Evolutionary conservation across 2,888 invertebrate genomes (phyloP).

Genomic region (Azorinus chamasolen): DNA sequence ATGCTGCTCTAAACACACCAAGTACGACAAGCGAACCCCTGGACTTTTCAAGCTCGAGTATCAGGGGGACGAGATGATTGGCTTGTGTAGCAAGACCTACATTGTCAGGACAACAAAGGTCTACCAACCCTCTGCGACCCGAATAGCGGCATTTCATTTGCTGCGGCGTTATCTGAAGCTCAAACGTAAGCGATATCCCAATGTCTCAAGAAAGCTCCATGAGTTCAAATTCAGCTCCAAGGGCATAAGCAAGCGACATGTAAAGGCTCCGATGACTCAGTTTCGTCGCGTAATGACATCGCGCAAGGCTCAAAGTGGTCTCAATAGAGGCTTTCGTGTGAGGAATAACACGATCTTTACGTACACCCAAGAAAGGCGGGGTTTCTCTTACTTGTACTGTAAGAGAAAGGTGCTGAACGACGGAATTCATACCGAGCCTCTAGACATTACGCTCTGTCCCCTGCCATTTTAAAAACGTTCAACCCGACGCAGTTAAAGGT

Average conservation of each 20-base stretch:
- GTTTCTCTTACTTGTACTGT: slow-evolving; percentile 50
- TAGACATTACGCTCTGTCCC: slow-evolving; percentile 41
- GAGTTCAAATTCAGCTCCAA: slow-evolving; percentile 52
- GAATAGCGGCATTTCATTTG: slow-evolving; percentile 15
- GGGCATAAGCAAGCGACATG: slow-evolving; percentile 32
- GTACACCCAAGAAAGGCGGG: slow-evolving; percentile 30
- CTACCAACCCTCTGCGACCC: slow-evolving; percentile 4
- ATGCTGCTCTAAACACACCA: slow-evolving; percentile 38
- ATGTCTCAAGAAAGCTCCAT: slow-evolving; percentile 3
- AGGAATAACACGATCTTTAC: slow-evolving; percentile 28
- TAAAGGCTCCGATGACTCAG: slow-evolving; percentile 30
- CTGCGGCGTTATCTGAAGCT: not conserved
- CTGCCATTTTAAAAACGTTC: slow-evolving; percentile 29
- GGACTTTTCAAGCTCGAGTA: slow-evolving; percentile 53
- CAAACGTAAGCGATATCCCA: not conserved
- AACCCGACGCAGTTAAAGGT: slow-evolving; percentile 18
- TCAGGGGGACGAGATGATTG: slow-evolving; percentile 52
- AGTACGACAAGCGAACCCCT: slow-evolving; percentile 45
- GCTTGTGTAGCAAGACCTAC: slow-evolving; percentile 52
- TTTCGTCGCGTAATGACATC: slow-evolving; percentile 38
- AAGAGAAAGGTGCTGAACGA: slow-evolving; percentile 41
- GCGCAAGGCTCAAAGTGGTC: slow-evolving; percentile 16
- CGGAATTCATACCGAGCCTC: slow-evolving; percentile 43
- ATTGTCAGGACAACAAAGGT: slow-evolving; percentile 36
- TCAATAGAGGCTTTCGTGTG: slow-evolving; percentile 31